Evolutionary conservation across 1,140 invertebrate genomes (phyloP), one percentile per base, ranked within the genome.

Genomic region (Sipha flava): DNA sequence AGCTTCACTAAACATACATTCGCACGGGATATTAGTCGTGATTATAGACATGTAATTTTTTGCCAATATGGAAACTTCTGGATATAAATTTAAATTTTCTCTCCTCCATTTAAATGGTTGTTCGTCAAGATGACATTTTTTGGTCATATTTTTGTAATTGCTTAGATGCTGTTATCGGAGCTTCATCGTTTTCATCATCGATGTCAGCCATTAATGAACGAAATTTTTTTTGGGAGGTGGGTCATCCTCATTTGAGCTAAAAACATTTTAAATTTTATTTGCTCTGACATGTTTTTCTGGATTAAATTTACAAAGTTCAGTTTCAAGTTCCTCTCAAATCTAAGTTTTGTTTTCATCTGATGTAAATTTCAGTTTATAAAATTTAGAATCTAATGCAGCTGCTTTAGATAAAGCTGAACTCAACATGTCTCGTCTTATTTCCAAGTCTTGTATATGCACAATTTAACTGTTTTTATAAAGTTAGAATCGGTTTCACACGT

Each of bases 1-100:
- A 68, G 84, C 84, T 83, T 85, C 85, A 0, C 84, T 85, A 83
- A 85, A 86, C 12, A 84, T 82, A 43, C 85, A 81, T 82, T 86
- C 85, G 77, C 83, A 84, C 40, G 83, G 83, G 77, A 86, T 84
- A 18, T 82, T 85, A 18, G 84, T 83, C 43, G 83, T 84, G 79
- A 84, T 82, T 21, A 84, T 81, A 68, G 81, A 82, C 81, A 85
- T 82, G 83, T 84, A 84, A 73, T 84, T 84, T 47, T 43, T 66
- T 43, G 40, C 40, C 21, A 66, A 66, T 81, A 82, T 82, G 80
- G 84, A 81, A 1, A 85, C 66, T 62, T 80, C 81, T 10, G 85
- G 84, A 81, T 85, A 83, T 62, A 83, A 82, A 73, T 81, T 75
- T 79, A 85, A 84, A 3, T 82, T 75, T 79, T 84, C 83, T 49